Evolutionary conservation across 1,140 invertebrate species (phyloP).

Genomic region (Drosophila busckii): DNA sequence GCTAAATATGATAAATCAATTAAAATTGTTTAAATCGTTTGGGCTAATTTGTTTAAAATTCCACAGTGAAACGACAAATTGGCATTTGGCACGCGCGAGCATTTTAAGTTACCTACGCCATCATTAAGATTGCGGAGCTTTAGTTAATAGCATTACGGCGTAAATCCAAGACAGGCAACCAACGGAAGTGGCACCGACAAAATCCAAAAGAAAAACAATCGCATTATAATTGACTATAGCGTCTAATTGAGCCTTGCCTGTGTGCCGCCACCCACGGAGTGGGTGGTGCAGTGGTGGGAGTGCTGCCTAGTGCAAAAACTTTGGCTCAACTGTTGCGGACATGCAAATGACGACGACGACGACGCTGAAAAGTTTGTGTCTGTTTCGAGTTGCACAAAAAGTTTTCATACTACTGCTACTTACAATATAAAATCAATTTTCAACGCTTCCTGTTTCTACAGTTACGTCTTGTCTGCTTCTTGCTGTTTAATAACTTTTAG

Average conservation of each 20-base stretch:
- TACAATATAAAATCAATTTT: conserved; percentile 75
- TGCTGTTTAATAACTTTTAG: no score
- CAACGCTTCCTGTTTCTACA: conserved; percentile 52
- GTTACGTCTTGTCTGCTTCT: no score
- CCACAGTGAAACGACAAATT: conserved; percentile 63
- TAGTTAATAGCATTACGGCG: conserved; percentile 54
- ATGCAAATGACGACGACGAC: conserved; percentile 53
- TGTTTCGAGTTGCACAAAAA: conserved; percentile 33
- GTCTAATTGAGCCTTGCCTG: conserved; percentile 55
- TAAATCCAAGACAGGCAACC: conserved; percentile 1
- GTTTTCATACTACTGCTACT: conserved; percentile 39
- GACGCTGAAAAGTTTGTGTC: conserved; percentile 36
- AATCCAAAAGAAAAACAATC: conserved; percentile 4
- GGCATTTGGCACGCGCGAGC: conserved; percentile 47
- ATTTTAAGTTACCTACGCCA: conserved; percentile 44
- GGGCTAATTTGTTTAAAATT: conserved; percentile 45
- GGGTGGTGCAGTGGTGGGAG: no score
- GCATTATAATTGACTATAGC: conserved; percentile 59
- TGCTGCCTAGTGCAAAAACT: conserved; percentile 43
- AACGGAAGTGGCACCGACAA: conserved; percentile 48
- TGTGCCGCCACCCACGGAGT: no score
- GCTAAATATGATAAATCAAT: conserved; percentile 54
- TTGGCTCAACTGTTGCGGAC: conserved; percentile 63
- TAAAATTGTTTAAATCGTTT: conserved; percentile 62
- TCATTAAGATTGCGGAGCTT: conserved; percentile 56